These are phyloP conservation scores for Crossocerus cetratus DNA, from an alignment of 2,888 invertebrate genomes.

Conservation along the genomic window DNA sequence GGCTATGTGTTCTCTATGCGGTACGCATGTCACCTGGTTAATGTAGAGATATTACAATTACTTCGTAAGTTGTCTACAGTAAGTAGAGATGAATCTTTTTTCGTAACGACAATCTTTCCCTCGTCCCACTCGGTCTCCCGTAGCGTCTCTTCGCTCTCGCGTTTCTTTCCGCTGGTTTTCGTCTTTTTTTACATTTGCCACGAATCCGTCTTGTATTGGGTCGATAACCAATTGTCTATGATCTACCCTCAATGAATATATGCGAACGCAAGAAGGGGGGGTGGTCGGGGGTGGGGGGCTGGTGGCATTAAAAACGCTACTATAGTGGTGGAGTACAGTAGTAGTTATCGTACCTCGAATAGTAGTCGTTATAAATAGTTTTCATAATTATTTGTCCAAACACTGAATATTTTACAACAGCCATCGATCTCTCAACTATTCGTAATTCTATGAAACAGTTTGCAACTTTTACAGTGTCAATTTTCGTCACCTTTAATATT, in stretches of 20 bases:
- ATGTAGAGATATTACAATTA: conserved; percentile 69
- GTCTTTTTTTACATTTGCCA: conserved; percentile 40
- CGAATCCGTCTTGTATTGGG: conserved; percentile 35
- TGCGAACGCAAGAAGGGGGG: conserved; percentile 61
- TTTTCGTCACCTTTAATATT: conserved; percentile 51
- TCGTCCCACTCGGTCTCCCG: conserved; percentile 46
- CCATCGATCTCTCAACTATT: conserved; percentile 72
- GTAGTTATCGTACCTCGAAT: conserved; percentile 67
- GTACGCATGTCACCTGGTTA: conserved; percentile 71
- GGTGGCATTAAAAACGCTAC: conserved; percentile 68
- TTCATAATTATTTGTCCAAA: conserved; percentile 74
- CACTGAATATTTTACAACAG: conserved; percentile 76
- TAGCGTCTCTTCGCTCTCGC: conserved; percentile 39
- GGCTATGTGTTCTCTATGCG: conserved; percentile 68
- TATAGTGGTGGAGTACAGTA: conserved; percentile 67
- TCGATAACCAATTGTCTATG: conserved; percentile 37
- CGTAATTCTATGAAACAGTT: conserved; percentile 71
- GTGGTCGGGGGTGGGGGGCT: too few species aligned
- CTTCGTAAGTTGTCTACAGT: conserved; percentile 67
- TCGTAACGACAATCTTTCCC: conserved; percentile 66
- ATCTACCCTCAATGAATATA: conserved; percentile 60
- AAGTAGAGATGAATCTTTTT: conserved; percentile 61
- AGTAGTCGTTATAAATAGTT: conserved; percentile 70
- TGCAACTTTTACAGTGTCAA: conserved; percentile 64
- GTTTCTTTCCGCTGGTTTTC: too few species aligned